Evolutionary conservation across 2,797 vertebrate genomes (phyloP), one percentile per base, ranked within the genome.

Genomic region (Syngnathus acus): DNA sequence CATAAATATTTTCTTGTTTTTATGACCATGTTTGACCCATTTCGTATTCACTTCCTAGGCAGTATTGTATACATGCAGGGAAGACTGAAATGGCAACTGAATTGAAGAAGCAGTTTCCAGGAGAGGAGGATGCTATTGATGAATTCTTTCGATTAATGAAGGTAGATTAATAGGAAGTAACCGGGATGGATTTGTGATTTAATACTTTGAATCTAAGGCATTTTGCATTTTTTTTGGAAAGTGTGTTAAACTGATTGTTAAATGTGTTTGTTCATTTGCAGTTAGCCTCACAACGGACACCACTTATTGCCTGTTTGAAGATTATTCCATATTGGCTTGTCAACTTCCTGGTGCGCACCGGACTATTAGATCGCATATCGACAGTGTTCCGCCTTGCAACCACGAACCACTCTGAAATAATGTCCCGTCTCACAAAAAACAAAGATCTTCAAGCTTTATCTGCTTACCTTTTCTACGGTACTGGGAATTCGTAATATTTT

Each of bases 401-500:
- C 53, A 88, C 89, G 72, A 91, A 70, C 75, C 92, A 93, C 67
- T 88, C 89, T 39, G 66, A 87, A 43, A 74, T 92, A 0, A 77
- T 89, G 62, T 82, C 80, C 0, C 61, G 1, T 9, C 83, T 93
- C 61, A 94, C 92, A 0, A 40, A 79, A 17, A 80, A 92, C 81
- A 88, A 74, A 6, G 93, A 93, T 78, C 85, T 93, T 65, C 87
- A 87, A 0, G 82, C 88, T 0, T 78, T 94, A 47, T 86, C 93
- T 42, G 79, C 90, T 39, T 94, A 93, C 83, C 75, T 93, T 14
- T 94, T 93, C 80, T 93, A 93, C 0, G 92, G 93, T 94, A 59
- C 72, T 32, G 26, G 54, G 17, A 6, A 40, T 40, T 37, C 14
- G 38, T 16, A 13, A 23, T 23, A 0, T 43, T 40, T 43, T 21